Base-by-base conservation (phyloP, 2,888 invertebrate genomes). In the Lottia gigantea region DNA sequence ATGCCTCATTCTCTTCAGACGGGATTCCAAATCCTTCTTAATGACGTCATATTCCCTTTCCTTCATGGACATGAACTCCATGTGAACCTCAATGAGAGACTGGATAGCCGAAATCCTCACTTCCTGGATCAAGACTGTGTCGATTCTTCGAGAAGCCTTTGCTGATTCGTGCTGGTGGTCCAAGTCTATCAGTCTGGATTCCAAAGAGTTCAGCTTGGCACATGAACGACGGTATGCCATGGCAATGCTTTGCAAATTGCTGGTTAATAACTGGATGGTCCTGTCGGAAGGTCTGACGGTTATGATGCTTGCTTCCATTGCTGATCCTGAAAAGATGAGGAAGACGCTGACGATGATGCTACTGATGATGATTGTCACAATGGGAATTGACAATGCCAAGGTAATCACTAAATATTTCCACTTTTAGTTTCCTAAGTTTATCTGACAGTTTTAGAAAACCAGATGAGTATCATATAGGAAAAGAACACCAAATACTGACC, bases 61-160 rank as follows among this genome's bases (percentile, higher is more conserved):
- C 55, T 55, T 55, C 55, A 19, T 19, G 19, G n/a, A 55, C 55
- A 55, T 55, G 19, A 55, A 55, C 55, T 55, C 55, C 55, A 55
- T 55, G 15, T 55, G n/a, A 55, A 55, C 55, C n/a, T 55, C 55
- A 0, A 55, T 19, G 8, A 55, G 19, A 19, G 55, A n/a, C 19
- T 55, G 55, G 55, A 19, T 55, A 19, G 55, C 55, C 19, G 55
- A 55, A 1, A 55, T 55, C 55, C 55, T 55, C n/a, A 55, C 55
- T 55, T 55, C 55, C n/a, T 19, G 19, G n/a, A 55, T 55, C 55
- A 55, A 19, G 15, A 19, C 19, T 11, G 15, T 12, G 1, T 55
- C 16, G n/a, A 19, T 19, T 55, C 55, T 55, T 31, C 6, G 31
- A 31, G 31, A 31, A 31, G 31, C 31, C 4, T 55, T 55, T 19